These are phyloP conservation scores for Ptilodon capucinus DNA, from an alignment of 2,888 invertebrate species.

Conservation along the genomic window DNA sequence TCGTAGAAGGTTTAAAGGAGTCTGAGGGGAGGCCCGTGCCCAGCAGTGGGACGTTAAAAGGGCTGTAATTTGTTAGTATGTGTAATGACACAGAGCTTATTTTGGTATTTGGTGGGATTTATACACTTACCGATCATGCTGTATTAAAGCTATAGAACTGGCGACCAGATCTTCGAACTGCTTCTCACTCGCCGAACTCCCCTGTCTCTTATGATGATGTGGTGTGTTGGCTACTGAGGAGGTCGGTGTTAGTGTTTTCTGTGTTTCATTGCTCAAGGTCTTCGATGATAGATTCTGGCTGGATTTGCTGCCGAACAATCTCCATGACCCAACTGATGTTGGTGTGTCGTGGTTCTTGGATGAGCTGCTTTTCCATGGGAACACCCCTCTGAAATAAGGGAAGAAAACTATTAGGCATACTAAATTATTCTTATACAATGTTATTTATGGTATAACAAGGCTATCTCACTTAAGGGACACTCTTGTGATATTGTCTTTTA, in stretches of 20 bases:
- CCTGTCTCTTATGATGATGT: slow-evolving; percentile 70
- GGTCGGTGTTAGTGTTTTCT: slow-evolving; percentile 60
- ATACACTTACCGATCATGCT: slow-evolving; percentile 82
- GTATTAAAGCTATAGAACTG: slow-evolving; percentile 88
- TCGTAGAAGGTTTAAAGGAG: too few relatives aligned
- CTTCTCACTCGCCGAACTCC: slow-evolving; percentile 78
- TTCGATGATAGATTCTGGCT: slow-evolving; percentile 61
- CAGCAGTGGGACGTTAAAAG: too few relatives aligned
- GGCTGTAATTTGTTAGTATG: too few relatives aligned
- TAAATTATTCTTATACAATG: not conserved
- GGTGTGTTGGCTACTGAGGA: slow-evolving; percentile 71
- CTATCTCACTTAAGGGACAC: too few relatives aligned
- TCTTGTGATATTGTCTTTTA: too few relatives aligned
- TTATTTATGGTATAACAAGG: too few relatives aligned
- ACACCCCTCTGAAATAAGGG: slow-evolving; percentile 77
- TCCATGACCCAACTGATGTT: slow-evolving; percentile 56
- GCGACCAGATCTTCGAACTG: slow-evolving; percentile 84
- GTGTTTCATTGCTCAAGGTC: slow-evolving; percentile 51
- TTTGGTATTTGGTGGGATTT: not conserved
- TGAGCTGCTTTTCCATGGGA: slow-evolving; percentile 77
- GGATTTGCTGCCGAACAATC: slow-evolving; percentile 71
- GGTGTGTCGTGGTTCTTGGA: slow-evolving; percentile 57
- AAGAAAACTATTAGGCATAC: not conserved
- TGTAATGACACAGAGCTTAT: too few relatives aligned
- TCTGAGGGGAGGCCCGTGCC: too few relatives aligned